Evolutionary conservation across 2,113 vertebrate species (phyloP).

Genomic region (Tautogolabrus adspersus): DNA sequence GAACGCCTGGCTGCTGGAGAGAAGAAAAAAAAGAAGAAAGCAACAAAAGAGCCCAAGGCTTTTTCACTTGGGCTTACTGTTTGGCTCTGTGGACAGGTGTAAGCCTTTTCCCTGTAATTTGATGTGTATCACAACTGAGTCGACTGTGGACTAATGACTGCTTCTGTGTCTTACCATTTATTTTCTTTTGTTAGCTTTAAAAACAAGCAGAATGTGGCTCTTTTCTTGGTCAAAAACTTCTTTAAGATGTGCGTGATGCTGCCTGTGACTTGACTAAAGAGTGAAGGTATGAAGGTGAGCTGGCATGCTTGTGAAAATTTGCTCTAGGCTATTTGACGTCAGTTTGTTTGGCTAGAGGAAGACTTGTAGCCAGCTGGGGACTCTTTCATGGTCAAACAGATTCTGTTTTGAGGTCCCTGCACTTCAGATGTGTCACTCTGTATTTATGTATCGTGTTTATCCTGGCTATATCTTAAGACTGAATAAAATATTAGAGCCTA

Average conservation of each 20-base stretch:
- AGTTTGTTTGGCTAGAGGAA: background rate
- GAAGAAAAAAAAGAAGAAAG: background rate
- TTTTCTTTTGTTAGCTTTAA: background rate
- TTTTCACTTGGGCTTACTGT: background rate
- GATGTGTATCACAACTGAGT: background rate
- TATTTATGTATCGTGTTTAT: background rate
- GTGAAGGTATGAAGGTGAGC: background rate
- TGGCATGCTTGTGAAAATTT: background rate
- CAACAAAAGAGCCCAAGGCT: background rate
- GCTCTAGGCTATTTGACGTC: constrained; percentile 4
- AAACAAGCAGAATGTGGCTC: background rate
- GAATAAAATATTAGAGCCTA: background rate
- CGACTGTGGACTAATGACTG: background rate
- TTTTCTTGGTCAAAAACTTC: background rate
- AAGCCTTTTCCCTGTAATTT: constrained; percentile 2
- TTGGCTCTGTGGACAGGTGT: background rate
- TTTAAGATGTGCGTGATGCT: too few species aligned
- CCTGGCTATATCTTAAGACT: too few species aligned
- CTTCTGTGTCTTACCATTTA: background rate
- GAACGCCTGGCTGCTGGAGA: background rate
- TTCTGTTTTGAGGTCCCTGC: background rate
- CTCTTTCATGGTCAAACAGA: constrained; percentile 22
- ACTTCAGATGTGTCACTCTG: background rate
- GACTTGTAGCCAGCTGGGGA: background rate
- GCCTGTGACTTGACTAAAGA: background rate